These are phyloP conservation scores for Syrista parreyssii DNA, from an alignment of 2,888 invertebrate species.

Conservation along the genomic window DNA sequence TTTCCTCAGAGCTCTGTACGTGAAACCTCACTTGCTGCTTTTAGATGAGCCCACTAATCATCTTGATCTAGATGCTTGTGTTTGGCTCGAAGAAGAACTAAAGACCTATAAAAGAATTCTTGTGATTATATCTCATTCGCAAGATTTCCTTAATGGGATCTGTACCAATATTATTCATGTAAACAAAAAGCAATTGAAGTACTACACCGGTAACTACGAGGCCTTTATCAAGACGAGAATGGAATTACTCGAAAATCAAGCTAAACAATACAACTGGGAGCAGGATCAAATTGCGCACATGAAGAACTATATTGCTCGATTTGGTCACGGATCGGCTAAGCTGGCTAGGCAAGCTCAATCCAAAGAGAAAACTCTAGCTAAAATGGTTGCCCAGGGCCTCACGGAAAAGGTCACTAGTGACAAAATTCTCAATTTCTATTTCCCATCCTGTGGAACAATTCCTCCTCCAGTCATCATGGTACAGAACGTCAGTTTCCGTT, in stretches of 20 bases:
- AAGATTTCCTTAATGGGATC: slow-evolving; percentile 98
- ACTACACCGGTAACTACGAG: slow-evolving; percentile 97
- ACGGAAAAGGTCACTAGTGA: slow-evolving; percentile 95
- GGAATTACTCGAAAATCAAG: slow-evolving; percentile 97
- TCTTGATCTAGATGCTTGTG: slow-evolving; percentile 98
- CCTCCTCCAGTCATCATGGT: slow-evolving; percentile 99
- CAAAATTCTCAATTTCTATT: slow-evolving; percentile 93
- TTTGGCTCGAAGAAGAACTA: slow-evolving; percentile 98
- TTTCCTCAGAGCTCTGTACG: slow-evolving; percentile 83
- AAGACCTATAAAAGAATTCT: slow-evolving; percentile 96
- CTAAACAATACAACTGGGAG: slow-evolving; percentile 99
- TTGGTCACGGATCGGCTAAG: slow-evolving; percentile 99
- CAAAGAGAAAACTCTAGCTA: slow-evolving; percentile 98
- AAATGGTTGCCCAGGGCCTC: slow-evolving; percentile 98
- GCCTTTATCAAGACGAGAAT: slow-evolving; percentile 92
- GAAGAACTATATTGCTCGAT: slow-evolving; percentile 99
- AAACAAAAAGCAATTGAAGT: slow-evolving; percentile 91
- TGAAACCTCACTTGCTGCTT: slow-evolving; percentile 95
- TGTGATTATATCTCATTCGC: slow-evolving; percentile 98
- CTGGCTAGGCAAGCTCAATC: slow-evolving; percentile 98
- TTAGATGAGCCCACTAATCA: slow-evolving; percentile 99
- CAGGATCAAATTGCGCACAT: slow-evolving; percentile 99
- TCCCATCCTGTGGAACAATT: slow-evolving; percentile 92
- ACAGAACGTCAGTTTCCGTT: slow-evolving; percentile 94
- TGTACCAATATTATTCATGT: slow-evolving; percentile 97